These are phyloP conservation scores for Trachythela sp. DNA, from an alignment of 64 coral and sea anemone species.

Conservation along the genomic window DNA sequence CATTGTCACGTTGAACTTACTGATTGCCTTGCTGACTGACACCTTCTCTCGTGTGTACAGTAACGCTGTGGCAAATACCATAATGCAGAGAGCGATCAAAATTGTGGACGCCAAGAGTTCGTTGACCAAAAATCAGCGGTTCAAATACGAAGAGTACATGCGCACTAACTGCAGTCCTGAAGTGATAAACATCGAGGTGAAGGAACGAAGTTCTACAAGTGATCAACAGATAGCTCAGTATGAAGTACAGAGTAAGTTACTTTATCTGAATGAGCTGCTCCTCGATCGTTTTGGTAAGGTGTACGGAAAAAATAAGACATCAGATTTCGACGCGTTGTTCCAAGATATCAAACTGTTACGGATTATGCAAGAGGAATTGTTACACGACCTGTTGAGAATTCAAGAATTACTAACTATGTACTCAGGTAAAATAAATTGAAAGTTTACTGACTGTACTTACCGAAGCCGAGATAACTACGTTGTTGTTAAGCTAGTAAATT, in stretches of 20 bases:
- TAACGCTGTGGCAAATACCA: slow-evolving; percentile 2
- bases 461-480: neutral
- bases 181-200: neutral
- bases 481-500: neutral
- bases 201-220: neutral
- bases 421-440: neutral
- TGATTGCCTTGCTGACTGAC: neutral
- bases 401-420: neutral
- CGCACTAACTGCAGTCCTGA: neutral
- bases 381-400: neutral
- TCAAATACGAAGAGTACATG: slow-evolving; percentile 1
- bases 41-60: slow-evolving; percentile 23
- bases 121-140: neutral
- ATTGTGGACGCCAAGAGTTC: neutral
- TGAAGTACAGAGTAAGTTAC: neutral
- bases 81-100: slow-evolving; percentile 8
- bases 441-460: neutral
- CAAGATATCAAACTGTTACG: neutral
- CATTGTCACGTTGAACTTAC: slow-evolving; percentile 5
- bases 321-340: neutral
- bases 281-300: neutral
- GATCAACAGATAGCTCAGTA: neutral
- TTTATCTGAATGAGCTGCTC: neutral
- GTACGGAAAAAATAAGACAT: neutral
- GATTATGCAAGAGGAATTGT: neutral